Evolutionary conservation across 1,140 invertebrate species (phyloP).

Genomic region (Caenorhabditis inopinata): DNA sequence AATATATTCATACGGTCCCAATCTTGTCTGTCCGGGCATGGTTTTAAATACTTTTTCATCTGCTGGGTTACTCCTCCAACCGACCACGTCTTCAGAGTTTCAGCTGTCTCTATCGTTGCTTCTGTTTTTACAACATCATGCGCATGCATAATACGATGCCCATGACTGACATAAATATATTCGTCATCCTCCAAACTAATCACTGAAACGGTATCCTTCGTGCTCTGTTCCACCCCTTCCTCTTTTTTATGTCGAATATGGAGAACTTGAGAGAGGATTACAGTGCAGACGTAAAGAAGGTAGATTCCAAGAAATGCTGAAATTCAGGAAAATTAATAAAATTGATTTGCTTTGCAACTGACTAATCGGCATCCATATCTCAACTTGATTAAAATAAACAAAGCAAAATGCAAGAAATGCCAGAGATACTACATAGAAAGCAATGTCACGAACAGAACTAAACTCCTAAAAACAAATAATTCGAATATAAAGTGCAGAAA

Average conservation of each 20-base stretch:
- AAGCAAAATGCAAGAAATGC: constrained; percentile 70
- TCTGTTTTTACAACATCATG: constrained; percentile 13
- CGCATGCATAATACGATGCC: constrained; percentile 16
- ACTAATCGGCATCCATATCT: constrained; percentile 68
- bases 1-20: constrained; percentile 28
- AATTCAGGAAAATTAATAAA: background rate
- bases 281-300: constrained; percentile 71
- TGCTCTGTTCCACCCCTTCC: background rate
- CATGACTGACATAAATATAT: constrained; percentile 9
- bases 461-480: constrained; percentile 6
- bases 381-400: constrained; percentile 67
- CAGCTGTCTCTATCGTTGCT: constrained; percentile 3
- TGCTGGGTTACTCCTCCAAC: background rate
- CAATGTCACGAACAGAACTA: constrained; percentile 71
- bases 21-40: constrained; percentile 25
- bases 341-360: background rate
- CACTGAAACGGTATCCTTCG: background rate
- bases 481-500: background rate
- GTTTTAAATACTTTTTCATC: constrained; percentile 35
- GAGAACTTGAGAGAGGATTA: constrained; percentile 67
- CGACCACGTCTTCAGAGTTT: constrained; percentile 27
- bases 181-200: constrained; percentile 17
- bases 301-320: constrained; percentile 71
- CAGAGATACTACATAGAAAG: constrained; percentile 72
- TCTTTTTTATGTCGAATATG: constrained; percentile 18